These are phyloP conservation scores for Coregonus sp. DNA, from an alignment of 2,797 vertebrate species.

Conservation along the genomic window DNA sequence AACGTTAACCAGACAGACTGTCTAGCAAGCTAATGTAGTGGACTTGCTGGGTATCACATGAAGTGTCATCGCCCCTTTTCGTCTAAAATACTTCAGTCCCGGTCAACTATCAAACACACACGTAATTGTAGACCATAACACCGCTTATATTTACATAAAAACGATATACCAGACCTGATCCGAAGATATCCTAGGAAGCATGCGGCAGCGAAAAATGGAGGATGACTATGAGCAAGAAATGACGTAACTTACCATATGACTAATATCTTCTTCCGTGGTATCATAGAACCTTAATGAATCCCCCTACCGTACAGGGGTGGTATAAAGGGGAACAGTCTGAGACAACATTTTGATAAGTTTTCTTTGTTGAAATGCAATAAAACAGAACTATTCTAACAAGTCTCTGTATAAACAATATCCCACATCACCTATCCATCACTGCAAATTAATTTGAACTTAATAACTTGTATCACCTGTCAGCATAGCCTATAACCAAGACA, in stretches of 20 bases:
- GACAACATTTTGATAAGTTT: no score
- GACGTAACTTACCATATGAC: slow-evolving; percentile 63
- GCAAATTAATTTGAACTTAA: no score
- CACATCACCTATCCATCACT: no score
- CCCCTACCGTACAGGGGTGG: not conserved
- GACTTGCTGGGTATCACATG: slow-evolving; percentile 3
- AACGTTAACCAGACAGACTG: not conserved
- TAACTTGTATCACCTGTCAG: no score
- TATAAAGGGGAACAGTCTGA: not conserved
- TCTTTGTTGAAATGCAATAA: no score
- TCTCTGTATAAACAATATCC: no score
- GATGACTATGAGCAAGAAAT: slow-evolving; percentile 48
- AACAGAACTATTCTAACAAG: no score
- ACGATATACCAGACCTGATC: slow-evolving; percentile 60
- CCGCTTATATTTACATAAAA: not conserved
- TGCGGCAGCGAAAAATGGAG: slow-evolving; percentile 50
- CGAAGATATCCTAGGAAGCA: slow-evolving; percentile 56
- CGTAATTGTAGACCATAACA: not conserved
- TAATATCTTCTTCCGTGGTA: slow-evolving; percentile 21
- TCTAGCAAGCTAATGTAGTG: slow-evolving; percentile 16
- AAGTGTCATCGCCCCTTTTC: slow-evolving; percentile 15
- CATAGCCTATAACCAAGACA: no score
- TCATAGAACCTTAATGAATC: not conserved
- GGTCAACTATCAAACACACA: not conserved
- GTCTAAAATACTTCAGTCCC: slow-evolving; percentile 1